phyloP scores from a whole-genome alignment of 2,113 vertebrate genomes.

The Melanostigma gelatinosum region DNA sequence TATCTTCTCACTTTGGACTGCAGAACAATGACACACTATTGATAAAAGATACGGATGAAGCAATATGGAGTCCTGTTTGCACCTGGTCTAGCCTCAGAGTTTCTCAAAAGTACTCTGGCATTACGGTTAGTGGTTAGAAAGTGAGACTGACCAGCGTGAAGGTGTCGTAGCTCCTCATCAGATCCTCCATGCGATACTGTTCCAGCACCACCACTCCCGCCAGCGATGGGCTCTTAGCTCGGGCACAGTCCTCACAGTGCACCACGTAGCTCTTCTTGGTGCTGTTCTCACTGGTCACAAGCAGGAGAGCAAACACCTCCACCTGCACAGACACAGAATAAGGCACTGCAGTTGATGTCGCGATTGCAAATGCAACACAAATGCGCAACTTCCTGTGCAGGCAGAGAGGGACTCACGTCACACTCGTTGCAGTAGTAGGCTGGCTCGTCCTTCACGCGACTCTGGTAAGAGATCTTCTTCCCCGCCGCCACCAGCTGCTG shows the following conservation, averaged over 20 bases:
- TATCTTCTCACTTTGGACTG: background rate
- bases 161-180: constrained; percentile 89
- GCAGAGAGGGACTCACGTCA: constrained; percentile 83
- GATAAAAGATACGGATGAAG: background rate
- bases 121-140: background rate
- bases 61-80: background rate
- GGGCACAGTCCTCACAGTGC: constrained; percentile 93
- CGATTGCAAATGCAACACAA: background rate
- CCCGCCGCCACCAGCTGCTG: constrained; percentile 87
- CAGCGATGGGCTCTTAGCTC: constrained; percentile 80
- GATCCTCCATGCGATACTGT: constrained; percentile 91
- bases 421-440: constrained; percentile 96
- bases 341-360: background rate
- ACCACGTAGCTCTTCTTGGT: constrained; percentile 91
- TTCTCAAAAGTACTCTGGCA: background rate
- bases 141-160: constrained; percentile 87
- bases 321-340: constrained; percentile 79
- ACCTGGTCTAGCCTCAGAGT: background rate
- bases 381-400: background rate
- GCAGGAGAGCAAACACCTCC: constrained; percentile 92
- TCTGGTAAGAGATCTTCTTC: constrained; percentile 93
- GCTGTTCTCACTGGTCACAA: constrained; percentile 91
- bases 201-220: constrained; percentile 90
- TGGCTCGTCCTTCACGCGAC: constrained; percentile 91
- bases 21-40: too few species aligned